These are phyloP conservation scores for Hylyphantes graminicola DNA, from an alignment of 1,140 invertebrate species.

Conservation along the genomic window DNA sequence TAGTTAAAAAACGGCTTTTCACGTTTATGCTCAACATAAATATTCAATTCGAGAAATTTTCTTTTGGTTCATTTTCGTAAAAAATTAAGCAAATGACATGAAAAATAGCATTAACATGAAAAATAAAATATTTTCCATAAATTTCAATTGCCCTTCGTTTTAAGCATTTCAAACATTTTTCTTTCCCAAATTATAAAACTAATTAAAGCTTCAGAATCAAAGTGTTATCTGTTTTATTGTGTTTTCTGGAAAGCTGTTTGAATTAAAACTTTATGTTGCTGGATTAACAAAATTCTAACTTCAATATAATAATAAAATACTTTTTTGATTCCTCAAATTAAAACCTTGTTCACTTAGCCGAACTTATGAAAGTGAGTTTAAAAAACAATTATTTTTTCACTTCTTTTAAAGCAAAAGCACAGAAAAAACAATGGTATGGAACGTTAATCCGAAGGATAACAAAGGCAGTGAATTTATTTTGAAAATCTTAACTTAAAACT, in stretches of 20 bases:
- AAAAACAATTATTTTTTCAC: conserved; percentile 12
- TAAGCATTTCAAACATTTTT: neutral
- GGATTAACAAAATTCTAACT: too few species aligned
- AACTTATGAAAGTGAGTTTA: neutral
- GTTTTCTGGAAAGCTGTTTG: neutral
- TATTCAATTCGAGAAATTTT: too few species aligned
- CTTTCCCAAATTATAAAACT: conserved; percentile 2
- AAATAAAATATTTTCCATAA: neutral
- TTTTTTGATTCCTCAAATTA: neutral
- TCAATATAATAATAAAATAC: conserved; percentile 5
- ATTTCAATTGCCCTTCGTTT: conserved; percentile 12
- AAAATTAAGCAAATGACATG: too few species aligned
- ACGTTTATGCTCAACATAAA: too few species aligned
- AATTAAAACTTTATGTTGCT: too few species aligned
- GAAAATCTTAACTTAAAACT: too few species aligned
- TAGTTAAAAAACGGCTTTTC: too few species aligned
- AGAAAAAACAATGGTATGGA: neutral
- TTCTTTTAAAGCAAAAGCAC: neutral
- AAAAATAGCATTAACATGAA: too few species aligned
- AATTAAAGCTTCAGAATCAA: conserved; percentile 20
- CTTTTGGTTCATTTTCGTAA: neutral
- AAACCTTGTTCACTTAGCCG: neutral
- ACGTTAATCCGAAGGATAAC: too few species aligned
- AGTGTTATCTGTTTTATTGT: conserved; percentile 9
- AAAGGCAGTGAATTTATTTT: too few species aligned